A percentile compares a stretch with the other conserved stretches of the same genome.
phyloP scores from a whole-genome alignment of 2,888 invertebrate species.

The Drosophila picticornis region DNA sequence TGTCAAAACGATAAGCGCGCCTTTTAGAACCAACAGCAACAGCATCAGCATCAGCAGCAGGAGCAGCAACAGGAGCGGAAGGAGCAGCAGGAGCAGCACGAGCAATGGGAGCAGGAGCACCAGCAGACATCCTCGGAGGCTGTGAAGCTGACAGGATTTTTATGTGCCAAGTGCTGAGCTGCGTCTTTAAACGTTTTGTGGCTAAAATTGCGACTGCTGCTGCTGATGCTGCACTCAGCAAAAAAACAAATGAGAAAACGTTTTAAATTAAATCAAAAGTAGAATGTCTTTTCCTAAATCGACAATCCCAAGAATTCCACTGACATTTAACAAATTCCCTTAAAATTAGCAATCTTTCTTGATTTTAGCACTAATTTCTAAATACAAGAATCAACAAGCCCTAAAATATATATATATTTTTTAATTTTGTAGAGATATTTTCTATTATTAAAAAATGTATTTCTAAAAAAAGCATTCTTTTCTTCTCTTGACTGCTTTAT shows the following conservation, averaged over 20 bases:
- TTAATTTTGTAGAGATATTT: no score
- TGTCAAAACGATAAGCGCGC: slow-evolving; percentile 81
- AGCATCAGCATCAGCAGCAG: slow-evolving; percentile 6
- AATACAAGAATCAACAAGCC: neutral
- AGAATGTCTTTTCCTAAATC: neutral
- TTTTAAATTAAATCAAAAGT: neutral
- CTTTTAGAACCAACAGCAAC: slow-evolving; percentile 48
- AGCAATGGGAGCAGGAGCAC: slow-evolving; percentile 26
- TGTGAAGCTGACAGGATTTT: slow-evolving; percentile 47
- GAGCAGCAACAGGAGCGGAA: slow-evolving; percentile 19
- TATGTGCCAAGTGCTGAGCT: slow-evolving; percentile 80
- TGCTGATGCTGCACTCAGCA: slow-evolving; percentile 2
- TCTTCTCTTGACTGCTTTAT: no score
- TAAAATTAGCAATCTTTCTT: neutral
- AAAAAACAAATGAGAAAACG: neutral
- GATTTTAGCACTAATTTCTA: neutral
- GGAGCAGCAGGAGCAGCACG: neutral
- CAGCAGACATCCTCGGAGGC: slow-evolving; percentile 32
- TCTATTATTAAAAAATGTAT: no score
- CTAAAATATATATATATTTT: neutral
- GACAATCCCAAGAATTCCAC: neutral
- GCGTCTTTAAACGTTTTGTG: slow-evolving; percentile 79
- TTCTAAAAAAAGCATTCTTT: no score
- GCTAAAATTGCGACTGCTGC: slow-evolving; percentile 26
- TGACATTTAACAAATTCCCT: neutral